phyloP scores from a whole-genome alignment of 2,888 invertebrate species.

The Ornithoptera priamus region DNA sequence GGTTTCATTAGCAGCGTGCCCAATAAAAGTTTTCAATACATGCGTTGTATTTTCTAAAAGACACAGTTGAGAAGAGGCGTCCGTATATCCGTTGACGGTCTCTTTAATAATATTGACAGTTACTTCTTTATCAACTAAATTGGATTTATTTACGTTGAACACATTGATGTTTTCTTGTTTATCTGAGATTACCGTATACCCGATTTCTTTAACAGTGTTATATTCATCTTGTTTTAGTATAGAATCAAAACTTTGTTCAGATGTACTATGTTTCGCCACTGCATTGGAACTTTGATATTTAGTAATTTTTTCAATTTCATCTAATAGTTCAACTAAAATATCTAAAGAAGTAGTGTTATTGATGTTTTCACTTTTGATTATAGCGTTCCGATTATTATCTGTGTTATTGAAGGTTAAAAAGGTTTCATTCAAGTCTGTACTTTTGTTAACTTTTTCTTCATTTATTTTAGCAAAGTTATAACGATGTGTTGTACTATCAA shows the following conservation, averaged over 20 bases:
- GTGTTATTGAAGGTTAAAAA: conserved; percentile 9
- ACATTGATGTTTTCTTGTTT: conserved; percentile 17
- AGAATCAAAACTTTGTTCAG: background rate
- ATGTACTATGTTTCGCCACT: conserved; percentile 15
- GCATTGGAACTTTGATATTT: conserved; percentile 27
- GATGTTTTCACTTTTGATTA: conserved; percentile 36
- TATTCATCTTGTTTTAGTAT: background rate
- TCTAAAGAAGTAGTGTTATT: conserved; percentile 63
- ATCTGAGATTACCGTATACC: conserved; percentile 8
- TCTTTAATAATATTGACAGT: conserved; percentile 43
- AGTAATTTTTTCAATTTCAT: conserved; percentile 68
- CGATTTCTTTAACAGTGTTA: conserved; percentile 11
- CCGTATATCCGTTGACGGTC: conserved; percentile 46
- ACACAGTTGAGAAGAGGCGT: conserved; percentile 47
- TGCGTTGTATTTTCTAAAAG: conserved; percentile 31
- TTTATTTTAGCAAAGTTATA: background rate
- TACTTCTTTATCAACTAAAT: conserved; percentile 56
- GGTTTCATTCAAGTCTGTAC: conserved; percentile 7
- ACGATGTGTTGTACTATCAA: background rate
- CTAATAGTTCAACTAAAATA: conserved; percentile 62
- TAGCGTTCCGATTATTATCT: conserved; percentile 1
- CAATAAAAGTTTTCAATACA: background rate
- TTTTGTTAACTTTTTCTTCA: conserved; percentile 13
- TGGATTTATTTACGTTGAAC: conserved; percentile 30
- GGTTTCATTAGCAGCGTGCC: background rate